Evolutionary conservation across 2,797 vertebrate genomes (phyloP).

Genomic region (Euthynnus affinis): DNA sequence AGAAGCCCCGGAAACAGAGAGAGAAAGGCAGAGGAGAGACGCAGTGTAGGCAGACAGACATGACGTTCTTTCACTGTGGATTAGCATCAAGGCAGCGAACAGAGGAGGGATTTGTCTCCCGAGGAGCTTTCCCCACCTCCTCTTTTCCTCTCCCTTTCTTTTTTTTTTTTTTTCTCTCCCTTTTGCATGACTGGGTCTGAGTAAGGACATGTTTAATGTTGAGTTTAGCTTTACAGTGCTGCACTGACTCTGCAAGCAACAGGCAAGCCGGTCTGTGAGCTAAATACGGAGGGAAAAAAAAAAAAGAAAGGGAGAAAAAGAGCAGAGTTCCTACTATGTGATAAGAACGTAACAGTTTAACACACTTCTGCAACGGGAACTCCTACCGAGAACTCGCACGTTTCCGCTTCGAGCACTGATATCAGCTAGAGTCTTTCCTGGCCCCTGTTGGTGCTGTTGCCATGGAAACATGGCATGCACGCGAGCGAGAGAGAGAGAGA

Average conservation of each 20-base stretch:
- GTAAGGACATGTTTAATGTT: constrained; percentile 60
- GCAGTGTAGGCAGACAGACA: constrained; percentile 68
- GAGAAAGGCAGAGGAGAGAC: constrained; percentile 28
- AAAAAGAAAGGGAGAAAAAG: too few species aligned
- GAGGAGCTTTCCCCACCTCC: constrained; percentile 63
- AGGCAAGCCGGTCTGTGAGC: constrained; percentile 21
- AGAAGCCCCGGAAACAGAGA: constrained; percentile 24
- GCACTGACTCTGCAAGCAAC: constrained; percentile 50
- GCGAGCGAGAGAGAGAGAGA: neutral
- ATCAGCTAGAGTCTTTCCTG: constrained; percentile 22
- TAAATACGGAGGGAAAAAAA: constrained; percentile 16
- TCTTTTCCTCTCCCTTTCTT: neutral
- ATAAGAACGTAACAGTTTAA: neutral
- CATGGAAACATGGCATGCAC: constrained; percentile 69
- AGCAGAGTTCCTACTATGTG: constrained; percentile 18
- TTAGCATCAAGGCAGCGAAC: constrained; percentile 75
- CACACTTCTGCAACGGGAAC: constrained; percentile 25
- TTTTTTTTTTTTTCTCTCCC: neutral
- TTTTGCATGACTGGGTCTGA: constrained; percentile 55
- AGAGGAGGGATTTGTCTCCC: constrained; percentile 76
- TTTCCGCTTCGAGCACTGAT: constrained; percentile 29
- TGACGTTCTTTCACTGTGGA: constrained; percentile 73
- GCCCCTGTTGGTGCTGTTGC: constrained; percentile 72
- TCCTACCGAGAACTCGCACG: constrained; percentile 10
- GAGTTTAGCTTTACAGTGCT: constrained; percentile 23